Evolutionary conservation across 2,888 invertebrate genomes (phyloP).

Genomic region (Pherbina coryleti): DNA sequence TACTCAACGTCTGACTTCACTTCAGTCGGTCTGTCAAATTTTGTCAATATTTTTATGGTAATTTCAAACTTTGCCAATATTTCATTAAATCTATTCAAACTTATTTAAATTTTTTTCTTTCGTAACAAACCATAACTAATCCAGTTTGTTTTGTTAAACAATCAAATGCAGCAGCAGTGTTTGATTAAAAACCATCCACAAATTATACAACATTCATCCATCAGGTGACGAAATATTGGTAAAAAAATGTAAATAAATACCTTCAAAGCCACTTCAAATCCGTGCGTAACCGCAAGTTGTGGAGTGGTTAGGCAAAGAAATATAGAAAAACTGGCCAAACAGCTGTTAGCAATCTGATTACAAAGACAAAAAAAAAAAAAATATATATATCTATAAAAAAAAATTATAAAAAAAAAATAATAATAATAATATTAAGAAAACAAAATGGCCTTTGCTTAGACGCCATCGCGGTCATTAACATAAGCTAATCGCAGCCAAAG

Average conservation of each 20-base stretch:
- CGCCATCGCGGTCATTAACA: slow-evolving; percentile 29
- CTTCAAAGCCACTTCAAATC: neutral
- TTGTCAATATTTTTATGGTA: no score
- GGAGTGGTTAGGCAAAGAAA: neutral
- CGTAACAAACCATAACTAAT: no score
- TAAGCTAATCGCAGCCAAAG: neutral
- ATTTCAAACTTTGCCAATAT: no score
- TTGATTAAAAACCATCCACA: no score
- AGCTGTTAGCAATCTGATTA: neutral
- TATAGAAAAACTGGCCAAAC: neutral
- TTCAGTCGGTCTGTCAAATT: no score
- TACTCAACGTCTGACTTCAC: no score
- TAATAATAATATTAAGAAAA: no score
- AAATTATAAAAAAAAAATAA: neutral
- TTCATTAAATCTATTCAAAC: no score
- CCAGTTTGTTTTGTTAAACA: no score
- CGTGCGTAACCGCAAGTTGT: neutral
- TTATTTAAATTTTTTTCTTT: no score
- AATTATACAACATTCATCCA: neutral
- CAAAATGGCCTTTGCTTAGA: slow-evolving; percentile 21
- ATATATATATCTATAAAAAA: neutral
- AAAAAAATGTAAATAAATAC: neutral
- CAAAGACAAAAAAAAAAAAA: neutral
- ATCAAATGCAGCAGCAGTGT: no score
- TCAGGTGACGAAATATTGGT: neutral